These are phyloP conservation scores for Staurois parvus DNA, from an alignment of 2,797 vertebrate species.

Conservation along the genomic window DNA sequence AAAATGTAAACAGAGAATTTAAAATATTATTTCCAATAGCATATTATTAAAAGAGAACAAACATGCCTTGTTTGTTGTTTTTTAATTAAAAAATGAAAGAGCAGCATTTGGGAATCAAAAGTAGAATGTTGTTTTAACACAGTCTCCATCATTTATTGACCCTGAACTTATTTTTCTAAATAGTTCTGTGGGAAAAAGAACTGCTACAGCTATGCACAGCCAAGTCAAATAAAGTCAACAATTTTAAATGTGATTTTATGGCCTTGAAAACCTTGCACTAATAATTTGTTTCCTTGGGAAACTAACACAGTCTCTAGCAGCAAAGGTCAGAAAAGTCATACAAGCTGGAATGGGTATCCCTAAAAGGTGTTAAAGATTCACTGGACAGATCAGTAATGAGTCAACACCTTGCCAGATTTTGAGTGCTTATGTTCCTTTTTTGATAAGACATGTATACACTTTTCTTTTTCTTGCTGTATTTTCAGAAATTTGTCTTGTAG, in stretches of 20 bases:
- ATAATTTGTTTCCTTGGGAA: slow-evolving; percentile 48
- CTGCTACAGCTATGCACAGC: slow-evolving; percentile 72
- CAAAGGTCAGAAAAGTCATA: neutral
- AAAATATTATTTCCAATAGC: neutral
- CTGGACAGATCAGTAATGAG: slow-evolving; percentile 25
- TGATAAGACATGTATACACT: neutral
- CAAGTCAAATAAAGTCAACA: slow-evolving; percentile 76
- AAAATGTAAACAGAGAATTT: neutral
- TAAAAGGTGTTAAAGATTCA: slow-evolving; percentile 17
- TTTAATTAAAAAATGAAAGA: slow-evolving; percentile 13
- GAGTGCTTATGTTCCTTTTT: neutral
- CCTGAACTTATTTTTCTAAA: slow-evolving; percentile 51
- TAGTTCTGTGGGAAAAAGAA: slow-evolving; percentile 62
- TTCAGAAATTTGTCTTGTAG: too few species aligned
- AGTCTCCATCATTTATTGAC: slow-evolving; percentile 50
- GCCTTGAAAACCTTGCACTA: slow-evolving; percentile 75
- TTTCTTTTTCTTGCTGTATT: too few species aligned
- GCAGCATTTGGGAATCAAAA: slow-evolving; percentile 30
- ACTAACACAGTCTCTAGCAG: neutral
- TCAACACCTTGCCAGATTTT: neutral
- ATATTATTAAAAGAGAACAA: slow-evolving; percentile 4
- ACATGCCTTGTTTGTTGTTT: slow-evolving; percentile 6
- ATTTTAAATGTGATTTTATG: slow-evolving; percentile 72
- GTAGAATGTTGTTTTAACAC: slow-evolving; percentile 56
- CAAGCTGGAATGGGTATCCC: neutral